A percentile compares a stretch with the other conserved stretches of the same genome.
phyloP scores from a whole-genome alignment of 2,113 vertebrate genomes.

The Zingel zingel region DNA sequence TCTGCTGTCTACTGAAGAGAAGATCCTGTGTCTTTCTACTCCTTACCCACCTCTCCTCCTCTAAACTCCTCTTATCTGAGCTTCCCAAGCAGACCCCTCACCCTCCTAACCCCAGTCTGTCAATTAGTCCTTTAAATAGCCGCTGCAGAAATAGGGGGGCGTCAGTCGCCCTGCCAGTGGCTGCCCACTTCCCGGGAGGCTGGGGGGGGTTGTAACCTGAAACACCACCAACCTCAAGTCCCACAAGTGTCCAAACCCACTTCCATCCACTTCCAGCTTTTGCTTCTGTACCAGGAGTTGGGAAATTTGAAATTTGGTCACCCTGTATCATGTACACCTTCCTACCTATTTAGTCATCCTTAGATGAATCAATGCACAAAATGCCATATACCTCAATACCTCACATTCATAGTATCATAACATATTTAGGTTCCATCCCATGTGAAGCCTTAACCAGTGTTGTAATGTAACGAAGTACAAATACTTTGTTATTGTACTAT shows the following conservation, averaged over 20 bases:
- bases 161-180: constrained; percentile 72
- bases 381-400: no score
- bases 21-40: not conserved
- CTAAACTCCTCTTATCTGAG: not conserved
- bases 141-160: constrained; percentile 81
- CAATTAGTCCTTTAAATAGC: constrained; percentile 84
- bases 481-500: no score
- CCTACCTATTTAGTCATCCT: not conserved
- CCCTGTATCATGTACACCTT: not conserved
- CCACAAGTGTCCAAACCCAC: constrained; percentile 22
- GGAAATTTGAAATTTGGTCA: constrained; percentile 6
- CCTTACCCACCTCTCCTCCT: not conserved
- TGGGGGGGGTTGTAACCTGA: constrained; percentile 64
- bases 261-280: not conserved
- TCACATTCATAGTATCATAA: no score
- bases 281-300: constrained; percentile 20
- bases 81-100: not conserved
- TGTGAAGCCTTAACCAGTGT: no score
- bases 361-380: not conserved
- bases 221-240: constrained; percentile 27
- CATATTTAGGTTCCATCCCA: no score
- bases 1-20: not conserved
- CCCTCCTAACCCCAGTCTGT: constrained; percentile 47
- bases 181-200: constrained; percentile 17
- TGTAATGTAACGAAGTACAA: no score